A percentile compares a stretch with the other conserved stretches of the same genome.
phyloP scores from a whole-genome alignment of 2,113 vertebrate species.

The Candoia aspera region DNA sequence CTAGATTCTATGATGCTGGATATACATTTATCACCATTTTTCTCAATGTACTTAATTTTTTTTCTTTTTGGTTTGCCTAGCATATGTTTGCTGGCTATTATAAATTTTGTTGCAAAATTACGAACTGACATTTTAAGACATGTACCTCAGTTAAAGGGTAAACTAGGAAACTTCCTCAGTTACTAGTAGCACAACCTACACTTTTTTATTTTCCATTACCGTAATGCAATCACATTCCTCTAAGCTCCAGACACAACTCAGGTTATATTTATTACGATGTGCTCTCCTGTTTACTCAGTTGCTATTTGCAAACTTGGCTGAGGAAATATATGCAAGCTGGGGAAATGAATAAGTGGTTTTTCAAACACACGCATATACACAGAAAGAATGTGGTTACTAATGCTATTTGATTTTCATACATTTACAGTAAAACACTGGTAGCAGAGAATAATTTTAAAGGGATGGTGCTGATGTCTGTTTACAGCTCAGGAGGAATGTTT shows the following conservation, averaged over 20 bases:
- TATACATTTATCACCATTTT: background rate
- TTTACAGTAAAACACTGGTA: slow-evolving; percentile 17
- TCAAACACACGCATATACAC: background rate
- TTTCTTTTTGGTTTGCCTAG: background rate
- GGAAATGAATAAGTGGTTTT: slow-evolving; percentile 31
- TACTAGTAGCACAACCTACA: slow-evolving; percentile 56
- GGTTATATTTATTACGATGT: slow-evolving; percentile 57
- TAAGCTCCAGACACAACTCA: slow-evolving; percentile 49
- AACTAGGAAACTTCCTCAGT: slow-evolving; percentile 49
- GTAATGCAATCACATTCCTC: slow-evolving; percentile 57
- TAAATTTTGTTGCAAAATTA: slow-evolving; percentile 1
- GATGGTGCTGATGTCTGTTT: background rate
- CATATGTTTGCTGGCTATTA: background rate
- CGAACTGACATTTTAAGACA: slow-evolving; percentile 41
- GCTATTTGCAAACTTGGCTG: slow-evolving; percentile 36
- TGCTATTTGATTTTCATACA: slow-evolving; percentile 16
- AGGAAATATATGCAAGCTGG: slow-evolving; percentile 29
- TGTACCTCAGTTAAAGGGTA: slow-evolving; percentile 50
- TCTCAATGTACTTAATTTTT: background rate
- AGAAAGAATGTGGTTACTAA: background rate
- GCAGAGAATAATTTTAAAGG: background rate
- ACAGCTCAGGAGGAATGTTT: background rate
- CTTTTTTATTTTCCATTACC: slow-evolving; percentile 50
- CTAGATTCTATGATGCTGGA: background rate
- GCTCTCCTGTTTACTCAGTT: slow-evolving; percentile 55